Conservation (phyloP, 2,888 invertebrate genomes). For the Plagiodera versicolora region DNA sequence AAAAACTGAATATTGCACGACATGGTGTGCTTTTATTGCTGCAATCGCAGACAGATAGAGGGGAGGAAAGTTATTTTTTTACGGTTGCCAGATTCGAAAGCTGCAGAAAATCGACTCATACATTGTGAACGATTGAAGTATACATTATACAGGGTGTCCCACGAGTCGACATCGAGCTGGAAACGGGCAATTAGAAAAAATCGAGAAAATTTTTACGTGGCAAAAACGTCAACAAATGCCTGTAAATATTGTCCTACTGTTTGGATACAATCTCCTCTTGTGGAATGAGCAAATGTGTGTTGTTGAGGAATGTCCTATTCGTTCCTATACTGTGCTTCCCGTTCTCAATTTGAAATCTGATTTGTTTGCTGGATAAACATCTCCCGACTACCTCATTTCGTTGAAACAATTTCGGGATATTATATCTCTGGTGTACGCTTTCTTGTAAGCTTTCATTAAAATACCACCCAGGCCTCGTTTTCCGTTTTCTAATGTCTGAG, state of each 20-base stretch:
- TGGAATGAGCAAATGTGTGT: too few species aligned
- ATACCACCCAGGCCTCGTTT: constrained; percentile 9
- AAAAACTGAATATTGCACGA: constrained; percentile 11
- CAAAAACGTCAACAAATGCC: too few species aligned
- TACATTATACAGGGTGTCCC: too few species aligned
- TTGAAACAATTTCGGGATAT: constrained; percentile 23
- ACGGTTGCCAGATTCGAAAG: too few species aligned
- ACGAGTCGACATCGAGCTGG: too few species aligned
- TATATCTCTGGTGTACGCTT: constrained; percentile 19
- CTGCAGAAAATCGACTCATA: too few species aligned
- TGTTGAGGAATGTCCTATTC: neutral
- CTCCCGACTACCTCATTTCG: constrained; percentile 17
- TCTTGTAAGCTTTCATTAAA: constrained; percentile 23
- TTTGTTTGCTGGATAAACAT: constrained; percentile 26
- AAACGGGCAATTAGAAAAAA: too few species aligned
- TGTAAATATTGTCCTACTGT: neutral
- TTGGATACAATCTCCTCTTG: too few species aligned
- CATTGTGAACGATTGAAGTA: too few species aligned
- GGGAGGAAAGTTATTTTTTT: too few species aligned
- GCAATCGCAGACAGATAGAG: too few species aligned
- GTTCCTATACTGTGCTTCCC: neutral
- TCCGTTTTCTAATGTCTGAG: constrained; percentile 1
- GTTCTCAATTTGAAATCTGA: constrained; percentile 11
- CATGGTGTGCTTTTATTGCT: neutral
- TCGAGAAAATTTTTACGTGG: too few species aligned